phyloP scores from a whole-genome alignment of 2,888 invertebrate genomes.

The Byasa hedistus region DNA sequence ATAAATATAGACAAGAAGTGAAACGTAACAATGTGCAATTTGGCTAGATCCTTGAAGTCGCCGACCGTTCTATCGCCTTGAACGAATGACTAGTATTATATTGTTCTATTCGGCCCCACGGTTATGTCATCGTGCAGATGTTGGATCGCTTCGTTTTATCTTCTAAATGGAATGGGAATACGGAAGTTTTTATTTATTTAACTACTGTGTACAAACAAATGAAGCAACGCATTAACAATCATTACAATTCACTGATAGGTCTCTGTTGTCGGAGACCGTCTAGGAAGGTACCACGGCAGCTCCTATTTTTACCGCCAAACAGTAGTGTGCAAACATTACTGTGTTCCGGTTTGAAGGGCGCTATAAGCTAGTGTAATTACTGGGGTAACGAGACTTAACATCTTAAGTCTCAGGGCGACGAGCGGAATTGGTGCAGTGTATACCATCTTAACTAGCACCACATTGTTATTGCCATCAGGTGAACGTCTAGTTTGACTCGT shows the following conservation, averaged over 20 bases:
- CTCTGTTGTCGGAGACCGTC: too few relatives aligned
- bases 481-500: too few relatives aligned
- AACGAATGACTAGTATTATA: constrained; percentile 56
- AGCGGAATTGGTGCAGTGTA: too few relatives aligned
- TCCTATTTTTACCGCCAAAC: too few relatives aligned
- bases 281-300: too few relatives aligned
- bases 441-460: too few relatives aligned
- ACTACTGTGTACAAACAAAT: not conserved
- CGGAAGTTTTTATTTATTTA: constrained; percentile 10
- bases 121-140: constrained; percentile 32
- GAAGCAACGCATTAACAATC: not conserved
- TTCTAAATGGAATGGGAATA: constrained; percentile 5
- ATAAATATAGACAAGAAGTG: constrained; percentile 26
- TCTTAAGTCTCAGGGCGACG: too few relatives aligned
- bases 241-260: not conserved
- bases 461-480: too few relatives aligned
- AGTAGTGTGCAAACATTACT: too few relatives aligned
- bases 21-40: constrained; percentile 26
- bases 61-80: constrained; percentile 64
- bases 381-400: too few relatives aligned
- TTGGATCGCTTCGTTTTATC: constrained; percentile 7
- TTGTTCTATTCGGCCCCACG: constrained; percentile 35
- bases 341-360: too few relatives aligned
- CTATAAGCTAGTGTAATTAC: too few relatives aligned
- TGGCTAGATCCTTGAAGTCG: constrained; percentile 40